Conservation (phyloP, 2,797 vertebrate species). For the Paguma larvata region DNA sequence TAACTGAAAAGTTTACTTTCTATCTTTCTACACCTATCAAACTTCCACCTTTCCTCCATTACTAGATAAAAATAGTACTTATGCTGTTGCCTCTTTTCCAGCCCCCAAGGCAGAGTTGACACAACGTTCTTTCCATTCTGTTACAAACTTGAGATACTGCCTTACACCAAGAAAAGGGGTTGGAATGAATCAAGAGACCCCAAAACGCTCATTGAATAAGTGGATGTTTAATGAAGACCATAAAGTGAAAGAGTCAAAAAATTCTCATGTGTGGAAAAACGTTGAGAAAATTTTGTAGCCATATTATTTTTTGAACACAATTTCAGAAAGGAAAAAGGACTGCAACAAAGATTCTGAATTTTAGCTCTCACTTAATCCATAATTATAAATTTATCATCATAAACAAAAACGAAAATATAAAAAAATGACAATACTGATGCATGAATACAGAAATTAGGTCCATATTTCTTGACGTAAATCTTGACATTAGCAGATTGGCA, state of each 20-base stretch:
- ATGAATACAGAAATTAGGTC: background rate
- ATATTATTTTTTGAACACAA: background rate
- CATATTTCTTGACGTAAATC: background rate
- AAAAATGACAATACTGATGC: background rate
- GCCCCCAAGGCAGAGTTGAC: background rate
- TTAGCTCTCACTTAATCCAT: background rate
- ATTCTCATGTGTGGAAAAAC: background rate
- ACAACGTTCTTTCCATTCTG: background rate
- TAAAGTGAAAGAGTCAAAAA: background rate
- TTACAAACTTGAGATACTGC: background rate
- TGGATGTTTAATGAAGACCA: background rate
- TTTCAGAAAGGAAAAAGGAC: background rate
- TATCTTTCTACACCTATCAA: background rate
- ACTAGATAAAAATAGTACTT: background rate
- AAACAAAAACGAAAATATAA: background rate
- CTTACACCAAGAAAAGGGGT: background rate
- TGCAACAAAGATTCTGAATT: background rate
- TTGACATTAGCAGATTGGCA: background rate
- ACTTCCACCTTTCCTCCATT: background rate
- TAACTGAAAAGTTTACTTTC: background rate
- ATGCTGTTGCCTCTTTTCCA: background rate
- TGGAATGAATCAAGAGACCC: background rate
- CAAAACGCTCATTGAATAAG: too few relatives aligned
- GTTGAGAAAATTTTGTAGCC: background rate
- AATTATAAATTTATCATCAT: background rate